Evolutionary conservation across 2,888 invertebrate genomes (phyloP).

Genomic region (Thalpophila matura): DNA sequence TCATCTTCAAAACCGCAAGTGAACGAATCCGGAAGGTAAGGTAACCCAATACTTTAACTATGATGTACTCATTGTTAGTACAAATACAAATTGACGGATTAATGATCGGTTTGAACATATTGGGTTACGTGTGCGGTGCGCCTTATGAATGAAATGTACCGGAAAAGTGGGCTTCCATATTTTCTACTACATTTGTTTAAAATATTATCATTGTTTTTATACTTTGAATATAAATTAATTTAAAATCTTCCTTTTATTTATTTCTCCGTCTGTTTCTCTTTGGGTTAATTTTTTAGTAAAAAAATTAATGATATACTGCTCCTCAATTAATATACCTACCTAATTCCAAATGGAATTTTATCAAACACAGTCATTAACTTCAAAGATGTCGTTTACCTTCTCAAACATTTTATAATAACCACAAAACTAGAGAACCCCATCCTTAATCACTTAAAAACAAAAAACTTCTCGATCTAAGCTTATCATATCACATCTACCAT

Average conservation of each 20-base stretch:
- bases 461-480: conserved; percentile 62
- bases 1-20: conserved; percentile 36
- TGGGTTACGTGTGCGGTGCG: conserved; percentile 70
- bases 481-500: conserved; percentile 67
- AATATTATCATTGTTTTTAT: neutral
- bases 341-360: conserved; percentile 42
- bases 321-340: conserved; percentile 48
- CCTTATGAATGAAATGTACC: conserved; percentile 68
- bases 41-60: conserved; percentile 83
- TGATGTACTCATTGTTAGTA: conserved; percentile 72
- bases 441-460: conserved; percentile 53
- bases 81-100: conserved; percentile 81
- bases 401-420: conserved; percentile 52
- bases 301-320: conserved; percentile 1
- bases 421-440: conserved; percentile 35
- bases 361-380: conserved; percentile 41
- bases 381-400: conserved; percentile 33
- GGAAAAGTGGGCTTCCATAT: conserved; percentile 57
- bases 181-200: conserved; percentile 2
- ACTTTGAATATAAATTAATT: neutral
- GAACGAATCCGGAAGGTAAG: conserved; percentile 80
- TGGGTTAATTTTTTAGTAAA: conserved; percentile 1
- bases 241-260: neutral
- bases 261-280: neutral
- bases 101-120: conserved; percentile 78